Conservation (phyloP, 1,140 invertebrate species). For the Ctenoplectra terminalis region DNA sequence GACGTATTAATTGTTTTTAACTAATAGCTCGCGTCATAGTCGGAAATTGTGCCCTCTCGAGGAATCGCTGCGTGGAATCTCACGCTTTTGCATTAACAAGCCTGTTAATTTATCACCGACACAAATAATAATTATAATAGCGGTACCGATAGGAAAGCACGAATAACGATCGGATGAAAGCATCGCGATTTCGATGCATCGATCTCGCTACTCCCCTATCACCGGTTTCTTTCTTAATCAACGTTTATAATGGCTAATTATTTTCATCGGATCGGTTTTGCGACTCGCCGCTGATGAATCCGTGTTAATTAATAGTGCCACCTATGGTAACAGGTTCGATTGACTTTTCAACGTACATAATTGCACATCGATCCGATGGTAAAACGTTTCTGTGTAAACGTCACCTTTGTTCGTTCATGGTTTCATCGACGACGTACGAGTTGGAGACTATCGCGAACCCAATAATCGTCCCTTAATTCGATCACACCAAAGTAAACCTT, state of each 20-base stretch:
- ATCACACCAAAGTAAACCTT: neutral
- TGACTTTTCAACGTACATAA: constrained; percentile 12
- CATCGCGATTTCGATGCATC: neutral
- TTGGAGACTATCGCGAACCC: no score
- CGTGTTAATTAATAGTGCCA: neutral
- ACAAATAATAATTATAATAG: constrained; percentile 43
- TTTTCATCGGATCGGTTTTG: neutral
- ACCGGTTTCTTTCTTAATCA: constrained; percentile 13
- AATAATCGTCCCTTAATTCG: neutral
- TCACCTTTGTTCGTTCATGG: no score
- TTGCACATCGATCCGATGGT: constrained; percentile 8
- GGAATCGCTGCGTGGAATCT: constrained; percentile 5
- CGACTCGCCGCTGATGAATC: constrained; percentile 13
- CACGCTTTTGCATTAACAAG: constrained; percentile 4
- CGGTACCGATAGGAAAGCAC: neutral
- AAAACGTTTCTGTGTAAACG: no score
- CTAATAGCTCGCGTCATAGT: neutral
- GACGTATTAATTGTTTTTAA: constrained; percentile 44
- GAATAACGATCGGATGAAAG: neutral
- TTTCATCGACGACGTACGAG: neutral
- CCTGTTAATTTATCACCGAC: constrained; percentile 13
- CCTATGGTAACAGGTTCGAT: neutral
- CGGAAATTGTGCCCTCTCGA: neutral
- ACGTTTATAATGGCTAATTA: constrained; percentile 21
- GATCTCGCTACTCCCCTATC: no score